Conservation (phyloP, 2,888 invertebrate species). For the Xylocampa areola region DNA sequence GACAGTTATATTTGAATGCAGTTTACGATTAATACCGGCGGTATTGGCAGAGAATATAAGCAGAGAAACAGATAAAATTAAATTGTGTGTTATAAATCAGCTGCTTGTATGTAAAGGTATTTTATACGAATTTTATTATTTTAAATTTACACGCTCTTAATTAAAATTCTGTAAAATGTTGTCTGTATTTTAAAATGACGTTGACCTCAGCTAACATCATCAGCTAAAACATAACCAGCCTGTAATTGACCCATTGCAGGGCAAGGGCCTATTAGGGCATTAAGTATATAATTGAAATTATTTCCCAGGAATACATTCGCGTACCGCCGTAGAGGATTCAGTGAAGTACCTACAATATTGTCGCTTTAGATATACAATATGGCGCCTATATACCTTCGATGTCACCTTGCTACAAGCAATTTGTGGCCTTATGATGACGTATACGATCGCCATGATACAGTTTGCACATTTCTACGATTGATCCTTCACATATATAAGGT, state of each 20-base stretch:
- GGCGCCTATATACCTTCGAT: constrained; percentile 7
- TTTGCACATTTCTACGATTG: constrained; percentile 4
- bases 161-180: too few relatives aligned
- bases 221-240: too few relatives aligned
- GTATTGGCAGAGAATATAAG: constrained; percentile 5
- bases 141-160: too few relatives aligned
- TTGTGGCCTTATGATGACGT: not conserved
- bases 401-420: not conserved
- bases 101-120: constrained; percentile 12
- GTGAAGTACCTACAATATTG: constrained; percentile 1
- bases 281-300: too few relatives aligned
- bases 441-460: constrained; percentile 12
- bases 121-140: too few relatives aligned
- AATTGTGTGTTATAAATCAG: constrained; percentile 7
- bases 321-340: not conserved
- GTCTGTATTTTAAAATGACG: too few relatives aligned
- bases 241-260: too few relatives aligned
- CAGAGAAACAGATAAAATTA: constrained; percentile 8
- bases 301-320: not conserved
- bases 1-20: not conserved
- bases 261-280: too few relatives aligned
- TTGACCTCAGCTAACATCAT: too few relatives aligned
- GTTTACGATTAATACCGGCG: not conserved
- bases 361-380: constrained; percentile 5
- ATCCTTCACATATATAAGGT: too few relatives aligned